Conservation (phyloP, 2,113 vertebrate genomes). For the Gulo gulo region DNA sequence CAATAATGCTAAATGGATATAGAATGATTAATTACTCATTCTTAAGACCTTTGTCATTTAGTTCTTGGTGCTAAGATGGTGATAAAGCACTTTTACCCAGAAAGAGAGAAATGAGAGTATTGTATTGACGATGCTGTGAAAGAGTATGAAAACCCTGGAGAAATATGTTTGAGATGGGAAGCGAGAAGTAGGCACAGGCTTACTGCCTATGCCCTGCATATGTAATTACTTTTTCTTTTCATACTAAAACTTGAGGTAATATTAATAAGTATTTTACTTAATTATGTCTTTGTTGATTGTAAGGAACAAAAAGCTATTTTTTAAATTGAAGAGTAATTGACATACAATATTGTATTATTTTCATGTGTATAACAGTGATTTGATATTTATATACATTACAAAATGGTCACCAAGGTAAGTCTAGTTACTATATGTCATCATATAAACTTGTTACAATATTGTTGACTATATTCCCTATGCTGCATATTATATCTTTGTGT, state of each 20-base stretch:
- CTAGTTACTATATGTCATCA: not conserved
- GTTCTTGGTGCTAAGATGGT: slow-evolving; percentile 50
- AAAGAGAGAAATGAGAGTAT: slow-evolving; percentile 36
- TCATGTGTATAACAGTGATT: not conserved
- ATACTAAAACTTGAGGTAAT: slow-evolving; percentile 39
- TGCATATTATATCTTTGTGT: not conserved
- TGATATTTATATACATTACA: not conserved
- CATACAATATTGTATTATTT: not conserved
- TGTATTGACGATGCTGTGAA: not conserved
- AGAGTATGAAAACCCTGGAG: not conserved
- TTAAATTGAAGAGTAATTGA: not conserved
- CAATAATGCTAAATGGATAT: slow-evolving; percentile 46
- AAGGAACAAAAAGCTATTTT: slow-evolving; percentile 26
- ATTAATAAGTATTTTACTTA: slow-evolving; percentile 50
- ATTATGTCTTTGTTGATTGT: slow-evolving; percentile 41
- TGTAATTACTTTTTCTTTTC: slow-evolving; percentile 45
- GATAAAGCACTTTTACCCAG: slow-evolving; percentile 40
- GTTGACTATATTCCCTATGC: not conserved
- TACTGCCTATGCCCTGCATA: not conserved
- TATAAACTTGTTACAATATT: not conserved
- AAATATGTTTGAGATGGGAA: slow-evolving; percentile 3
- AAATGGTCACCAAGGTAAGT: not conserved
- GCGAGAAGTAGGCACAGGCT: too few species aligned
- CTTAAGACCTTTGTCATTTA: slow-evolving; percentile 48
- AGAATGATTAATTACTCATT: slow-evolving; percentile 62